Conservation (phyloP, 1,140 invertebrate species). For the Proctacanthus coquilletti region DNA sequence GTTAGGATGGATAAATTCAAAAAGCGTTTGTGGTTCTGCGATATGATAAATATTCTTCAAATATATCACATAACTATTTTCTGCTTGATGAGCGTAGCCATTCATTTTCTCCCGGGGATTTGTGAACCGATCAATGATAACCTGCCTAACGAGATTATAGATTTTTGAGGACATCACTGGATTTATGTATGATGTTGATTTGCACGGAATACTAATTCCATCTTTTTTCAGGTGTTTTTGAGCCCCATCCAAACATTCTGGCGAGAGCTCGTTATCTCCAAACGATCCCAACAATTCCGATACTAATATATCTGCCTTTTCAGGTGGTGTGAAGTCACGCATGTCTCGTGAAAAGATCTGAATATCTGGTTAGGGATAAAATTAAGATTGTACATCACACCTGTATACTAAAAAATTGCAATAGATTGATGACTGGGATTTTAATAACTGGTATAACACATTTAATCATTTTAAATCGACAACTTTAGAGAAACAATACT, state of each 20-base stretch:
- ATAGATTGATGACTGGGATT: background rate
- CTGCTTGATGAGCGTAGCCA: conserved; percentile 66
- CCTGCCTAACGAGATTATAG: conserved; percentile 32
- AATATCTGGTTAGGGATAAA: conserved; percentile 28
- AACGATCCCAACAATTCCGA: conserved; percentile 95
- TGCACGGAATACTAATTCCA: conserved; percentile 83
- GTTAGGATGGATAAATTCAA: conserved; percentile 83
- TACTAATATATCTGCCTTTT: conserved; percentile 88
- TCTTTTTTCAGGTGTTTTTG: conserved; percentile 72
- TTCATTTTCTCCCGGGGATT: conserved; percentile 13
- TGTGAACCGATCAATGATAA: conserved; percentile 9
- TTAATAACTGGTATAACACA: too few relatives aligned
- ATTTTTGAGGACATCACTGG: conserved; percentile 49
- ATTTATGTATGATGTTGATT: conserved; percentile 81
- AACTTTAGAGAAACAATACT: background rate
- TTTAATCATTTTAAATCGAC: too few relatives aligned
- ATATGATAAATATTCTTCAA: conserved; percentile 82
- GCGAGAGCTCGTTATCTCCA: conserved; percentile 97
- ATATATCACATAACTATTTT: conserved; percentile 85
- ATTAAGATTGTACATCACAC: background rate
- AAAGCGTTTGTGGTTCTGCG: conserved; percentile 59
- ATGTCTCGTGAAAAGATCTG: conserved; percentile 79
- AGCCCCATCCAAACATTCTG: conserved; percentile 95
- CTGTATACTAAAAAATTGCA: background rate
- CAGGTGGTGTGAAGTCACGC: conserved; percentile 65